Evolutionary conservation across 2,113 vertebrate genomes (phyloP), one percentile per base, ranked within the genome.

Genomic region (Montifringilla adamsi): DNA sequence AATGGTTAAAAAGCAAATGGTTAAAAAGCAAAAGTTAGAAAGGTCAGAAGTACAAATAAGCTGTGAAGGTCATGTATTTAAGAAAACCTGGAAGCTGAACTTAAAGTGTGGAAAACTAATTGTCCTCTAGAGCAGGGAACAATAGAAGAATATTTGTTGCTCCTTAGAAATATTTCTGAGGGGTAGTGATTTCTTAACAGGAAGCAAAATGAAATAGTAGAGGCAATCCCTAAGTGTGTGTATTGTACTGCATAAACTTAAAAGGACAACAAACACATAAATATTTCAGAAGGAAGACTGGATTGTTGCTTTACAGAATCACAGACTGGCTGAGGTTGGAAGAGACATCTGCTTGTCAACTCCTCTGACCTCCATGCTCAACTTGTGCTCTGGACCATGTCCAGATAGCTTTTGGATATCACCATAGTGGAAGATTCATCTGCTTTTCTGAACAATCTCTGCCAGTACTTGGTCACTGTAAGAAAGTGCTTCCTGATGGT

Each of bases 391-490:
- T 6, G 8, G 4, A 6, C 33, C 19, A 6, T 9, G 17, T 41
- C 22, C 33, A 64, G 12, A 35, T 0, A 2, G 15, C 30, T 72
- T 56, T 56, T 67, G 11, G 60, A 31, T 67, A 24, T 27, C 11
- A 7, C 28, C 30, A 16, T 46, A 12, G 33, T 19, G 19, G 35
- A 31, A 64, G 9, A 67, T 21, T 30, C 24, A 7, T 37, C 6
- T 56, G 17, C 4, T 37, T 72, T 67, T 37, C 37, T 67, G 41
- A 13, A 9, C 23, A 80, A 21, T 7, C 0, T 7, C 2, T 56
- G 12, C 14, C 23, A 27, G 14, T 13, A 33, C 5, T 50, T 4
- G 2, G 13, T 37, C 39, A 64, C 11, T 1, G 1, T 56, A 47
- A 64, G 23, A 24, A 78, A 60, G 4, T 33, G 4, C 5, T 60